Percentiles rank a stretch among this genome's conserved stretches.
These are phyloP conservation scores for Mallateleia sp. DNA, from an alignment of 2,888 invertebrate species.

Conservation along the genomic window DNA sequence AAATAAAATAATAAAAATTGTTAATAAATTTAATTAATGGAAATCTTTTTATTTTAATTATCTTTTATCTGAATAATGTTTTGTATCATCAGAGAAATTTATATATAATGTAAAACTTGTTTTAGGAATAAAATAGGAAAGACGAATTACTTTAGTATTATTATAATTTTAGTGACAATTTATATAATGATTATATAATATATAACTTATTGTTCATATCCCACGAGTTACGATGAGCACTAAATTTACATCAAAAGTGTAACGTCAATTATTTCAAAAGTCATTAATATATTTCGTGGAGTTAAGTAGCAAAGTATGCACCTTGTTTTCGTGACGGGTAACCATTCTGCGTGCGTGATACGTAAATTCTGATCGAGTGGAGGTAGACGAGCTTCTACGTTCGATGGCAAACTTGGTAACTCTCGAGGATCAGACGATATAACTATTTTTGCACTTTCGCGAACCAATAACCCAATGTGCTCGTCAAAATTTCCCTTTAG, in stretches of 20 bases:
- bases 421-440: slow-evolving; percentile 87
- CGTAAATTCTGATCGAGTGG: slow-evolving; percentile 92
- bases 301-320: slow-evolving; percentile 85
- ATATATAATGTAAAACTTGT: no score
- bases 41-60: no score
- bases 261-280: slow-evolving; percentile 9
- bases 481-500: slow-evolving; percentile 89
- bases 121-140: no score
- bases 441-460: slow-evolving; percentile 84
- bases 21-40: no score
- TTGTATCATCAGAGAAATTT: no score
- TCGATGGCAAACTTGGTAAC: slow-evolving; percentile 87
- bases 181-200: no score
- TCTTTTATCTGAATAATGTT: no score
- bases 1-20: no score
- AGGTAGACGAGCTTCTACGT: slow-evolving; percentile 90
- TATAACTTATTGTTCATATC: no score
- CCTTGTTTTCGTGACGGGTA: slow-evolving; percentile 94
- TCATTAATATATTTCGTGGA: slow-evolving; percentile 17
- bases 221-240: no score
- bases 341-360: slow-evolving; percentile 95
- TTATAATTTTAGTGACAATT: no score
- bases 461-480: slow-evolving; percentile 87
- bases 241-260: background rate
- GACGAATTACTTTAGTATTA: no score